Evolutionary conservation across 2,113 vertebrate species (phyloP).

Genomic region (Orientallactaga bullata): DNA sequence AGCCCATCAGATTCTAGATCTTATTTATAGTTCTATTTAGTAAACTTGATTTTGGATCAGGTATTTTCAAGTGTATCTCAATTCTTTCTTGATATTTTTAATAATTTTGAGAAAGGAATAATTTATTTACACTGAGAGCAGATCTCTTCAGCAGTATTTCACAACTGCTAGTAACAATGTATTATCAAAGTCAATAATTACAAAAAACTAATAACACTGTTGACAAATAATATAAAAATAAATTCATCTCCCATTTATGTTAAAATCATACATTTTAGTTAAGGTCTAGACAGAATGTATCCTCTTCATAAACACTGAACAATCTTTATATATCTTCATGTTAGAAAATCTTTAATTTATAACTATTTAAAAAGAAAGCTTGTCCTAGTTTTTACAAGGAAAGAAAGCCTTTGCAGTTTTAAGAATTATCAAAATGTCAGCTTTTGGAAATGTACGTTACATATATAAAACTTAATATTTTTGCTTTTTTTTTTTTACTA

Average conservation of each 20-base stretch:
- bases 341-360: no score
- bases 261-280: slow-evolving; percentile 22
- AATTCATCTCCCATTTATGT: slow-evolving; percentile 52
- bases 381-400: slow-evolving; percentile 42
- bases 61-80: neutral
- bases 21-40: slow-evolving; percentile 19
- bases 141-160: slow-evolving; percentile 40
- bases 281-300: slow-evolving; percentile 40
- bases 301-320: neutral
- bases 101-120: neutral
- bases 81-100: slow-evolving; percentile 30
- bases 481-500: slow-evolving; percentile 56
- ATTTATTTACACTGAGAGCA: slow-evolving; percentile 46
- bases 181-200: slow-evolving; percentile 38
- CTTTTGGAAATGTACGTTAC: slow-evolving; percentile 39
- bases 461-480: slow-evolving; percentile 59
- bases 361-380: slow-evolving; percentile 29
- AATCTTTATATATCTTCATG: slow-evolving; percentile 8
- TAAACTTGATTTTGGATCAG: slow-evolving; percentile 40
- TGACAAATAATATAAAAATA: slow-evolving; percentile 68
- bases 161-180: slow-evolving; percentile 32
- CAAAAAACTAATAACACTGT: slow-evolving; percentile 27
- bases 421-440: slow-evolving; percentile 60
- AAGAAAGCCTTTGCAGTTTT: slow-evolving; percentile 58
- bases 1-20: slow-evolving; percentile 44